Percentiles rank a stretch among this genome's conserved stretches.
Evolutionary conservation across 1,140 invertebrate species (phyloP).

Genomic region (Scaptomyza hsui): DNA sequence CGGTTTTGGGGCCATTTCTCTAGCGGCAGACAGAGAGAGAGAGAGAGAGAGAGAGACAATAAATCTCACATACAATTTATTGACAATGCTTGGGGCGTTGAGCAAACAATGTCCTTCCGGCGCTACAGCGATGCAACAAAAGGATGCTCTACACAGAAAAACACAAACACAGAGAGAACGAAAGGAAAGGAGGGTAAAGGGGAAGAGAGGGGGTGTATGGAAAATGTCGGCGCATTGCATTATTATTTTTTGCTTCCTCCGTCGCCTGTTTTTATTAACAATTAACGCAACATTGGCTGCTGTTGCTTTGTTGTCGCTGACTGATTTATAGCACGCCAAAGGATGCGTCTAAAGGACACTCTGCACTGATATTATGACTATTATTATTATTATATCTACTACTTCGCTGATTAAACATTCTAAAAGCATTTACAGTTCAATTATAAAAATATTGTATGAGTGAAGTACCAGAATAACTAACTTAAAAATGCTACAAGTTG

Average conservation of each 20-base stretch:
- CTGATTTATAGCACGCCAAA: slow-evolving; percentile 9
- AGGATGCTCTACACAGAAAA: slow-evolving; percentile 33
- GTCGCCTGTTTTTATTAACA: slow-evolving; percentile 57
- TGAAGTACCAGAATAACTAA: no score
- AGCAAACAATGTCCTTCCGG: slow-evolving; percentile 79
- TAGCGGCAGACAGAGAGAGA: no score
- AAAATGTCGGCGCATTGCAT: slow-evolving; percentile 22
- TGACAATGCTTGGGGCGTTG: slow-evolving; percentile 73
- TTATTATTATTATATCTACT: slow-evolving; percentile 3
- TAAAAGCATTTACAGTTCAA: no score
- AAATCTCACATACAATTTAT: slow-evolving; percentile 81
- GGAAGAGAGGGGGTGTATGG: background rate
- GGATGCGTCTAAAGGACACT: background rate
- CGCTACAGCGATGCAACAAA: slow-evolving; percentile 55
- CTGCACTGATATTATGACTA: background rate
- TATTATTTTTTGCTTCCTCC: slow-evolving; percentile 20
- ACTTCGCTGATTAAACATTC: background rate
- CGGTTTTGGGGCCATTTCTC: slow-evolving; percentile 50
- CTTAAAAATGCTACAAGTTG: no score
- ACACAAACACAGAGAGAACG: slow-evolving; percentile 1
- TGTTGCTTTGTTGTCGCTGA: slow-evolving; percentile 6
- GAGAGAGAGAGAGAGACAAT: no score
- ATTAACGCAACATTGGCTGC: slow-evolving; percentile 50
- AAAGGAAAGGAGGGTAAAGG: background rate
- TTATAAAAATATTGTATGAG: no score